Evolutionary conservation across 2,113 vertebrate species (phyloP).

Genomic region (Cyphomyrus discorhynchus): DNA sequence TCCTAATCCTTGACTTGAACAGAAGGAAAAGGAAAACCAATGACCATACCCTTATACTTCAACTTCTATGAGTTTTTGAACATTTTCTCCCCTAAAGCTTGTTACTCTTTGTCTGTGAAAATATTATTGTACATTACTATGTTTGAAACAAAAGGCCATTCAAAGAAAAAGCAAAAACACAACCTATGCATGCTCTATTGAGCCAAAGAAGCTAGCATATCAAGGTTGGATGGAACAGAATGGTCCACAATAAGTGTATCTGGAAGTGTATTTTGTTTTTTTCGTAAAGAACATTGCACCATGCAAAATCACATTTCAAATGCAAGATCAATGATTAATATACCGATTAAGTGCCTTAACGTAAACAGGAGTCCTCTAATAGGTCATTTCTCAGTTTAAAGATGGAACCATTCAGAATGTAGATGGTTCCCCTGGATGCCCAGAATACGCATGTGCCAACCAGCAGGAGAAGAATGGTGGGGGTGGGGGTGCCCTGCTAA

Average conservation of each 20-base stretch:
- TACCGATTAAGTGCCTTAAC: not conserved
- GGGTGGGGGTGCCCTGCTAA: not conserved
- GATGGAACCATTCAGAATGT: not conserved
- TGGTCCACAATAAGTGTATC: not conserved
- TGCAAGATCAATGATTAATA: not conserved
- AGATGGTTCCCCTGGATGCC: not conserved
- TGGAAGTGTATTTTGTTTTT: not conserved
- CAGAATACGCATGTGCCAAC: not conserved
- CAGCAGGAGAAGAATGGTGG: not conserved
- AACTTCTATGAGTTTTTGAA: not conserved
- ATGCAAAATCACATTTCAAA: conserved; percentile 1
- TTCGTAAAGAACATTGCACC: not conserved
- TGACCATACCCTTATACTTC: not conserved
- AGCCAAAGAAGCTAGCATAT: not conserved
- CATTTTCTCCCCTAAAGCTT: not conserved
- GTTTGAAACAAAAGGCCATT: not conserved
- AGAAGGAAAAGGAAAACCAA: not conserved
- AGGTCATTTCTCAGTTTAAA: not conserved
- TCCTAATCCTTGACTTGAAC: not conserved
- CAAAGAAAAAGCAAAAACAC: not conserved
- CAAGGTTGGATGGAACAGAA: not conserved
- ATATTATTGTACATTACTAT: not conserved
- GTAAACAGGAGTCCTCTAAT: not conserved
- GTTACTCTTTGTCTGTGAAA: not conserved
- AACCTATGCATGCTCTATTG: not conserved